Evolutionary conservation across 2,888 invertebrate genomes (phyloP), one percentile per base, ranked within the genome.

Genomic region (Thyatira batis): DNA sequence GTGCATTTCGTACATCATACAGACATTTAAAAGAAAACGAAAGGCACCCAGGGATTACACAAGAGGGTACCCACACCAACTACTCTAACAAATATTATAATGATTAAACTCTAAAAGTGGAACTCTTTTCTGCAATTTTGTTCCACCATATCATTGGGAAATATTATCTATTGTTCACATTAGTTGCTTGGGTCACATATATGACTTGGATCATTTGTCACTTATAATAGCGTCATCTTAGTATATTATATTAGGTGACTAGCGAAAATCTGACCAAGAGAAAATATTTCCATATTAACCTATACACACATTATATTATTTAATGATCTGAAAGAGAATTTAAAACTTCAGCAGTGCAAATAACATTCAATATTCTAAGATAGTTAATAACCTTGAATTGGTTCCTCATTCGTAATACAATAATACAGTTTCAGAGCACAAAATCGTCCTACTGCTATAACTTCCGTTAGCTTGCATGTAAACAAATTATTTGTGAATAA

Each of bases 1-100:
- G 95, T 95, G 95, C 95, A 95, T 95, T 95, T 95, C 95, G 93
- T 95, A 95, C 94, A 95, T 95, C 94, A 95, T 95, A 95, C 95
- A 95, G 95, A 94, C 91, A 91, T 84, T 87, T 71, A 80, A 80
- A 82, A 79, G 75, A 82, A 89, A 91, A 84, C 87, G 82, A 92
- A 90, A 84, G 92, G 91, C 89, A 92, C 92, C 92, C 92, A 39
- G 65, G 78, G 85, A 87, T 89, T 92, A 92, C 85, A 92, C 79
- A 84, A 80, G 65, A 76, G 92, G 92, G 89, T 85, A 87, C 91
- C 90, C 78, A 90, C 89, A 91, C 89, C 87, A 74, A 92, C 92
- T 92, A 92, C 86, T 85, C 92, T 92, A 92, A 88, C 82, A 87
- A 89, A 88, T 86, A 45, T 39, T 45, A 92, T 86, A 87, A 80